Conservation (phyloP, 2,797 vertebrate species). For the Lepilemur septentrionalis region DNA sequence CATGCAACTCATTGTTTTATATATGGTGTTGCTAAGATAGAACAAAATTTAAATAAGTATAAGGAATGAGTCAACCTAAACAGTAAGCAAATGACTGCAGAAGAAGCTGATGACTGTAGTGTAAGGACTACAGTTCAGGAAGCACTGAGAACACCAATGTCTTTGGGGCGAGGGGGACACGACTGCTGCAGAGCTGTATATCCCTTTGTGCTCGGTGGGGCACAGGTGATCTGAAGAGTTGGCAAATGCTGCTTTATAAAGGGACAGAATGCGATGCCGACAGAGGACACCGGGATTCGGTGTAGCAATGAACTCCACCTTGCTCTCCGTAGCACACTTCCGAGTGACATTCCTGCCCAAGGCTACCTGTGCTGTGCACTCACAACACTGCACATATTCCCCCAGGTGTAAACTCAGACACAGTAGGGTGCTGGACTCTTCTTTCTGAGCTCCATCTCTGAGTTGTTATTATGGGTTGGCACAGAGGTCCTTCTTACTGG, state of each 20-base stretch:
- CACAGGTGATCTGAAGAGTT: rapidly evolving
- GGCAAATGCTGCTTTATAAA: neutral
- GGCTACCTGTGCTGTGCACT: neutral
- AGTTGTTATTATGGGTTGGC: neutral
- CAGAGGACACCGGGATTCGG: rapidly evolving
- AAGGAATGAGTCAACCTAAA: neutral
- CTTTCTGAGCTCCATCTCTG: neutral
- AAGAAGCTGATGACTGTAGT: neutral
- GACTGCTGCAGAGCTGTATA: rapidly evolving
- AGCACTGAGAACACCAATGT: neutral
- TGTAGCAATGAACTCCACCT: rapidly evolving
- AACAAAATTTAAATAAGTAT: neutral
- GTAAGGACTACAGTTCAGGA: rapidly evolving
- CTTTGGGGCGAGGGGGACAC: rapidly evolving
- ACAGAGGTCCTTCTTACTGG: neutral
- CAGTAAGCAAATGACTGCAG: neutral
- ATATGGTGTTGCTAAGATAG: neutral
- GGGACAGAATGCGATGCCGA: rapidly evolving
- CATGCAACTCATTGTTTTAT: conserved; percentile 1
- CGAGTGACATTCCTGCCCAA: rapidly evolving
- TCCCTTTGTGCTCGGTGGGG: neutral
- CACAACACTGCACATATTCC: rapidly evolving
- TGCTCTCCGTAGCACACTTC: neutral
- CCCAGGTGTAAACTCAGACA: neutral
- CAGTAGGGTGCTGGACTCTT: rapidly evolving